phyloP scores from a whole-genome alignment of 1,140 invertebrate species.

The Drosophila navojoa region DNA sequence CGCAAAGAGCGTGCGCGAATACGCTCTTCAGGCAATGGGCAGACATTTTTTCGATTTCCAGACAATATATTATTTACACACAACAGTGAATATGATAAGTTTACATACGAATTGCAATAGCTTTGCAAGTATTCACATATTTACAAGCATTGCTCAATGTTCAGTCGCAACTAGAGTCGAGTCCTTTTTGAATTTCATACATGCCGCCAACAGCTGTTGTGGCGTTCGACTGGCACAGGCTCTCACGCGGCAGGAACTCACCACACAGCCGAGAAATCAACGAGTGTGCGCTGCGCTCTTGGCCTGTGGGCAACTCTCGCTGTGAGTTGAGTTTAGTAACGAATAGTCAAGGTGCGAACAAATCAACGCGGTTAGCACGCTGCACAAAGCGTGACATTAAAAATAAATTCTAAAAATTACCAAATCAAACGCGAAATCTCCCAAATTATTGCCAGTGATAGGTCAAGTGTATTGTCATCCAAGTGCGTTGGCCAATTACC shows the following conservation, averaged over 20 bases:
- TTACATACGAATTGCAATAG: not conserved
- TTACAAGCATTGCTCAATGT: not conserved
- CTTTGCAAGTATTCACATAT: not conserved
- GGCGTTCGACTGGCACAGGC: constrained; percentile 46
- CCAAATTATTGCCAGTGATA: constrained; percentile 20
- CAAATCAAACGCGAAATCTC: constrained; percentile 45
- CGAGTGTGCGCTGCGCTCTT: constrained; percentile 50
- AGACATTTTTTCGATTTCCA: not conserved
- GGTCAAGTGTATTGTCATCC: constrained; percentile 1
- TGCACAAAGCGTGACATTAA: constrained; percentile 68
- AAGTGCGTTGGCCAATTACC: constrained; percentile 3
- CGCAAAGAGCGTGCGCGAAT: constrained; percentile 39
- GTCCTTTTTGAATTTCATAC: constrained; percentile 16
- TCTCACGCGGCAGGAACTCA: constrained; percentile 48
- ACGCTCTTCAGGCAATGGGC: constrained; percentile 4
- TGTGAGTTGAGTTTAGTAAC: constrained; percentile 70
- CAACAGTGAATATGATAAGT: not conserved
- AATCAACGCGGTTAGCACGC: constrained; percentile 80
- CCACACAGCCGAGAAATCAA: constrained; percentile 51
- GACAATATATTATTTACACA: not conserved
- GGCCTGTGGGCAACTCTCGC: constrained; percentile 50
- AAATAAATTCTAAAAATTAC: constrained; percentile 73
- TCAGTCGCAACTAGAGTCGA: not conserved
- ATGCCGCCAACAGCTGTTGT: constrained; percentile 58
- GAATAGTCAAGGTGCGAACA: constrained; percentile 79